Percentiles rank a stretch among this genome's conserved stretches.
Conservation (phyloP, 1,140 invertebrate species). For the Metopolophium dirhodum region DNA sequence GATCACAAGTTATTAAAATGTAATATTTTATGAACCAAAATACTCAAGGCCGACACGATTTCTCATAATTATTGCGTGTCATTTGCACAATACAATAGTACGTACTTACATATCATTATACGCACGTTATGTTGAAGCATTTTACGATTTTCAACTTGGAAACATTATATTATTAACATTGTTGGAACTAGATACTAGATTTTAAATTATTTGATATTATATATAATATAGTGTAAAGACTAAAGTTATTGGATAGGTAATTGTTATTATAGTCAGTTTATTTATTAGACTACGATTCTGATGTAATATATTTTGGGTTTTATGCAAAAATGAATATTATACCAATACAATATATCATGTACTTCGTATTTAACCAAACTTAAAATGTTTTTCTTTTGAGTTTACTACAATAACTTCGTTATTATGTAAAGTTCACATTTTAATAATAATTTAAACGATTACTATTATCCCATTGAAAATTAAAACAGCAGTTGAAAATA, state of each 20-base stretch:
- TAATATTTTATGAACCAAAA: neutral
- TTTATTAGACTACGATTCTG: neutral
- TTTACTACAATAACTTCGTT: neutral
- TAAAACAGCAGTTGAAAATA: too few species aligned
- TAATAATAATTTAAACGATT: neutral
- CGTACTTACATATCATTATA: neutral
- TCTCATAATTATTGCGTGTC: neutral
- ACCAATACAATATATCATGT: neutral
- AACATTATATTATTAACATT: neutral
- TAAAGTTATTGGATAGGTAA: neutral
- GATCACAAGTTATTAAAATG: slow-evolving; percentile 9
- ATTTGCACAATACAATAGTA: neutral
- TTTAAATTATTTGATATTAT: neutral
- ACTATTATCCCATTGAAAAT: neutral
- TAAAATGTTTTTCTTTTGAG: neutral
- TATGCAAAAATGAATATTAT: neutral
- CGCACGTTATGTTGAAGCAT: neutral
- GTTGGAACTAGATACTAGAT: neutral
- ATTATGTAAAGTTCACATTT: neutral
- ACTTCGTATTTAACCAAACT: neutral
- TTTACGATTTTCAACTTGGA: neutral
- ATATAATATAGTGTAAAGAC: neutral
- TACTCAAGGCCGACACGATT: neutral
- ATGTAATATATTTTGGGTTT: neutral
- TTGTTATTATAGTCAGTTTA: neutral